Percentiles rank a stretch among this genome's conserved stretches.
phyloP scores from a whole-genome alignment of 2,888 invertebrate species.

The Magallana nippona region DNA sequence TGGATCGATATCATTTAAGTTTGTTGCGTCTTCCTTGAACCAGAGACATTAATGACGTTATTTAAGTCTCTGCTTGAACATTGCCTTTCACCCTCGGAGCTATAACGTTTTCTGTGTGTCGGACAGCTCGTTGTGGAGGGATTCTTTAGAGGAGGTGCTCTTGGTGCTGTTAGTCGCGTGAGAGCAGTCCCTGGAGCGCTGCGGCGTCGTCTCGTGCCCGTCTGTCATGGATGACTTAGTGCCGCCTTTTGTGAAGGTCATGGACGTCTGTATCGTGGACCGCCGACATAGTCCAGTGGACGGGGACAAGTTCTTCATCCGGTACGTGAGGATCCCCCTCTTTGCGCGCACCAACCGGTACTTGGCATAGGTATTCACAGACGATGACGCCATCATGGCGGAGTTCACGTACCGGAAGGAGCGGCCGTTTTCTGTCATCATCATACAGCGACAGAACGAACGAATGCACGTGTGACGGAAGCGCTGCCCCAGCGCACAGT shows the following conservation, averaged over 20 bases:
- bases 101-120: background rate
- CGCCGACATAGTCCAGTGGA: background rate
- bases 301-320: conserved; percentile 57
- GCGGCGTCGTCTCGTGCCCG: background rate
- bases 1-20: too few relatives aligned
- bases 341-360: conserved; percentile 60
- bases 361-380: conserved; percentile 59
- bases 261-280: background rate
- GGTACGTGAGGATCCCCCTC: conserved; percentile 50
- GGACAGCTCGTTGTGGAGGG: background rate
- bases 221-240: background rate
- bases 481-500: conserved; percentile 98
- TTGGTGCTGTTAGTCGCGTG: background rate
- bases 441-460: conserved; percentile 72
- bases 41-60: too few relatives aligned
- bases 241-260: background rate
- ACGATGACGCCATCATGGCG: conserved; percentile 52
- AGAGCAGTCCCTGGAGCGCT: background rate
- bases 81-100: background rate
- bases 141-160: background rate
- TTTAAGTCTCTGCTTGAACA: too few relatives aligned
- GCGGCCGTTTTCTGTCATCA: conserved; percentile 65
- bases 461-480: conserved; percentile 83
- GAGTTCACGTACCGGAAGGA: conserved; percentile 66
- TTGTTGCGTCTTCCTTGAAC: too few relatives aligned